A percentile compares a stretch with the other conserved stretches of the same genome.
phyloP scores from a whole-genome alignment of 2,888 invertebrate genomes.

The Hipparchia semele region DNA sequence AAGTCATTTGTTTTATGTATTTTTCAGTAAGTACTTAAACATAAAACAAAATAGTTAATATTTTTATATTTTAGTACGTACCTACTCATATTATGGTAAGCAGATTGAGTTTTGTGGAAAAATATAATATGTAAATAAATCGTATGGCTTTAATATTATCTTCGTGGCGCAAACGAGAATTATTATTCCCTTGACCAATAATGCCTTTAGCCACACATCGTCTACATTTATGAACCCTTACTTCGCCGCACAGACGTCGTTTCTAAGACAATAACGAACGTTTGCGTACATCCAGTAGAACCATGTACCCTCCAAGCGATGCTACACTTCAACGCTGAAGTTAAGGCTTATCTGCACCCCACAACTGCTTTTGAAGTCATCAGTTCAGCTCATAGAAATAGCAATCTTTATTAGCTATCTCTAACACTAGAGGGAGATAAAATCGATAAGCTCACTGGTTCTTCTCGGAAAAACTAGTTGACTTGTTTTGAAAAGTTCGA shows the following conservation, averaged over 20 bases:
- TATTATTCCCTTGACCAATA: conserved; percentile 8
- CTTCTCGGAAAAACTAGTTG: too few species aligned
- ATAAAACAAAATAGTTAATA: too few species aligned
- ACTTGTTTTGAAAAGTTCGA: background rate
- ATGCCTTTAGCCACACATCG: conserved; percentile 9
- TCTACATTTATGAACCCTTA: conserved; percentile 16
- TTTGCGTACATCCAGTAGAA: conserved; percentile 14
- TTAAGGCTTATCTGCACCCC: conserved; percentile 17
- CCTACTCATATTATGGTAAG: too few species aligned
- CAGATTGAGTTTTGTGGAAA: too few species aligned
- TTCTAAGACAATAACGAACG: conserved; percentile 23
- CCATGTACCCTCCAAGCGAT: background rate
- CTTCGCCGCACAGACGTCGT: conserved; percentile 13
- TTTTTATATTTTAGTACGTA: too few species aligned
- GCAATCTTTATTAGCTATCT: conserved; percentile 4
- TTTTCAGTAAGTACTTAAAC: too few species aligned
- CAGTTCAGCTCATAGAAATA: background rate
- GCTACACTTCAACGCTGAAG: background rate
- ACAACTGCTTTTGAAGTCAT: conserved; percentile 9
- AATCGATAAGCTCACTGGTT: background rate
- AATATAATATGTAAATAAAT: too few species aligned
- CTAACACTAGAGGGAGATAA: background rate
- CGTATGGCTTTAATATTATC: too few species aligned
- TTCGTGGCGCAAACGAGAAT: conserved; percentile 3
- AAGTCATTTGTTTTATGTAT: too few species aligned